phyloP scores from a whole-genome alignment of 2,113 vertebrate genomes.

The Upupa epops region DNA sequence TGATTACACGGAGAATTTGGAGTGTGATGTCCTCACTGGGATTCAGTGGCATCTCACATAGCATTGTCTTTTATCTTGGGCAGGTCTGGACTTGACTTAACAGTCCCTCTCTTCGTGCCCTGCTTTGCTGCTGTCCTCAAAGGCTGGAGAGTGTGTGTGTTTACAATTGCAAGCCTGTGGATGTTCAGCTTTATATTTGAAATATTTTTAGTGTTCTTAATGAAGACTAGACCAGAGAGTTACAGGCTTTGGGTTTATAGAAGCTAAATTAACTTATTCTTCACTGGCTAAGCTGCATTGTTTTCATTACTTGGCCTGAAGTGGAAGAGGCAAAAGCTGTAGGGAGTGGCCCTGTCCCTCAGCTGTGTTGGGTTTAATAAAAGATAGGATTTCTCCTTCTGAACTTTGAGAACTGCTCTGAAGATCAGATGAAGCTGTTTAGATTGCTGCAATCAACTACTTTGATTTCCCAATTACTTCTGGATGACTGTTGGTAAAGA shows the following conservation, averaged over 20 bases:
- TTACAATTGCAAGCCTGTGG: neutral
- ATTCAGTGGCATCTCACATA: neutral
- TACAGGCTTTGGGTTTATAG: neutral
- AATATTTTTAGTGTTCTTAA: neutral
- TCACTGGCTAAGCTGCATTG: conserved; percentile 12
- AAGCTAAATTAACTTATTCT: conserved; percentile 8
- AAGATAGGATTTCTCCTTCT: conserved; percentile 1
- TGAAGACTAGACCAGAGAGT: conserved; percentile 2
- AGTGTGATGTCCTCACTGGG: neutral
- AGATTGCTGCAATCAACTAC: neutral
- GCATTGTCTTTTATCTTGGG: accelerated
- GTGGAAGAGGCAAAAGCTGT: neutral
- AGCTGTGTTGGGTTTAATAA: neutral
- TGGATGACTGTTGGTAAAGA: neutral
- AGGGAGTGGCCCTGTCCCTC: neutral
- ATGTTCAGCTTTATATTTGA: neutral
- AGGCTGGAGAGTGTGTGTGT: neutral
- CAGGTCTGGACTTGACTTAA: neutral
- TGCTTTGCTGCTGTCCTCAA: neutral
- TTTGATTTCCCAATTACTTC: conserved; percentile 13
- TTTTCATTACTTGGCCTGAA: conserved; percentile 16
- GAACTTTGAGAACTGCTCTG: neutral
- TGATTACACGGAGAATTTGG: neutral
- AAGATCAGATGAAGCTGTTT: neutral
- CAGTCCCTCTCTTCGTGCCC: accelerated